phyloP scores from a whole-genome alignment of 2,113 vertebrate species.

The Hypanus sabinus region DNA sequence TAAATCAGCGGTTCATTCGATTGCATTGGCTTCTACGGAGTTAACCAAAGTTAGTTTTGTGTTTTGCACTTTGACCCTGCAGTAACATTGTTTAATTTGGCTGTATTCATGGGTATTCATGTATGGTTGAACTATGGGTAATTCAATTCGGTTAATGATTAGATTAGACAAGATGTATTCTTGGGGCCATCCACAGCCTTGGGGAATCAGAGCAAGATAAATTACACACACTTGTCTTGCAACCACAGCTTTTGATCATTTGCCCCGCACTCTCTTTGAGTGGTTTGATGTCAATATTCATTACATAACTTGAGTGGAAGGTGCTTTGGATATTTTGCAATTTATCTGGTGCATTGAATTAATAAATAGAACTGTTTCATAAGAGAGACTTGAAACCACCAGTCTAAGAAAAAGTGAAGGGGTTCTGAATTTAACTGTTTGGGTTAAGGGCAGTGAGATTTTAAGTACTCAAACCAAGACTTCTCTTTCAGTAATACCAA shows the following conservation, averaged over 20 bases:
- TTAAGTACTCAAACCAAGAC: neutral
- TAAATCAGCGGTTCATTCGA: too few species aligned
- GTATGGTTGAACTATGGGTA: too few species aligned
- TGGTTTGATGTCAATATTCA: too few species aligned
- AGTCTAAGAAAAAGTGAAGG: neutral
- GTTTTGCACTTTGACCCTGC: too few species aligned
- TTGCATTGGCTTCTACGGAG: too few species aligned
- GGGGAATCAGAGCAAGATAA: neutral
- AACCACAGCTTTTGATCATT: too few species aligned
- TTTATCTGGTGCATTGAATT: neutral
- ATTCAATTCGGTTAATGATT: too few species aligned
- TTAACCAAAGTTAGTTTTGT: too few species aligned
- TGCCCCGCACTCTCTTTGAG: too few species aligned
- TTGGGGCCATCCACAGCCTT: neutral
- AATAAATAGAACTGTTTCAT: neutral
- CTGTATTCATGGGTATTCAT: too few species aligned
- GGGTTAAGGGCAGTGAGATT: neutral
- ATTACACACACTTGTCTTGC: neutral
- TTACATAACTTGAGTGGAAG: too few species aligned
- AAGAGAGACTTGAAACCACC: neutral
- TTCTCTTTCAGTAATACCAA: neutral
- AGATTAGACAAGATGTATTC: neutral
- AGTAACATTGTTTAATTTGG: too few species aligned
- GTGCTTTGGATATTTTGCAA: neutral
- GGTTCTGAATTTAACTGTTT: neutral